Evolutionary conservation across 2,797 vertebrate species (phyloP), one percentile per base, ranked within the genome.

Genomic region (Cuculus canorus): DNA sequence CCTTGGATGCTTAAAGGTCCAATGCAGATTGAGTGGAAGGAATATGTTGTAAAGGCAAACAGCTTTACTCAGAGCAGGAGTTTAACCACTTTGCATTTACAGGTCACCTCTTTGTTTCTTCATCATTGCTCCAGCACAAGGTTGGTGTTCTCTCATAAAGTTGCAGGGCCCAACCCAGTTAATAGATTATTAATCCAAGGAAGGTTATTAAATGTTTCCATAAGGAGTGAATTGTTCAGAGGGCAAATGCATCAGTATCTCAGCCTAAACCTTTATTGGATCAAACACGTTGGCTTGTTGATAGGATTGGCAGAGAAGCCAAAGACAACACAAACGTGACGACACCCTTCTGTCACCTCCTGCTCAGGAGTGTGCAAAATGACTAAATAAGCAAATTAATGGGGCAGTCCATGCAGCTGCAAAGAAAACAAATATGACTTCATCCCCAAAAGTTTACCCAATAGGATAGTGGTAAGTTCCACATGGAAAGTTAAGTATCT

Each of bases 401-500:
- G 17, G 14, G 48, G 37, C 41, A 90, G 33, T 45, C 52, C 48
- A 1, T 37, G 64, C 17, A 70, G 48, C 48, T 80, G 50, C 64
- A 88, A 86, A 50, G 65, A 92, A 91, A 86, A 81, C 61, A 93
- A 91, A 54, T 8, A 78, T 25, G 37, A 78, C 65, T 81, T 68
- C 69, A 68, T 53, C 35, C 45, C 17, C 64, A n/a, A 17, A 69
- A 71, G 50, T 41, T 65, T 60, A n/a, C 86, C 47, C 79, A 90
- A 71, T 45, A 68, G 61, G 39, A 54, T 4, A 7, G 21, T 53
- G 18, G 24, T 16, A 50, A 93, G 22, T 69, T 75, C 68, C 2
- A 0, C 66, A 33, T 5, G 25, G 75, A 61, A 86, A 86, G 23
- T 63, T 61, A 82, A 93, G 24, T 33, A 70, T 15, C 70, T 90